A percentile compares a stretch with the other conserved stretches of the same genome.
Evolutionary conservation across 2,888 invertebrate genomes (phyloP).

Genomic region (Gerris lacustris): DNA sequence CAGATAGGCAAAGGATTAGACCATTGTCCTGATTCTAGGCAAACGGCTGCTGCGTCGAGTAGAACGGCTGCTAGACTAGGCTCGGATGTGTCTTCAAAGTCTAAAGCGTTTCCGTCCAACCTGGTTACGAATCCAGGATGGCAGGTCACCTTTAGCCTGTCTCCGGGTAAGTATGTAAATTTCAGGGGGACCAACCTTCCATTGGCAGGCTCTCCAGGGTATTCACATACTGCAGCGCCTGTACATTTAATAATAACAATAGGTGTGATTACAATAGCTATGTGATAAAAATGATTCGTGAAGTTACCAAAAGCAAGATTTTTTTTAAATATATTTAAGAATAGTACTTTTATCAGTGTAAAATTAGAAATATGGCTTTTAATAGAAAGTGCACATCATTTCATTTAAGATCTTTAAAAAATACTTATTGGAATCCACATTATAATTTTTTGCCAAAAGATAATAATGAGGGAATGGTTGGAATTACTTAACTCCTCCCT

Average conservation of each 20-base stretch:
- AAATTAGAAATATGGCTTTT: too few species aligned
- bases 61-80: conserved; percentile 52
- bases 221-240: conserved; percentile 62
- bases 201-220: conserved; percentile 58
- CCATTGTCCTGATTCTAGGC: conserved; percentile 52
- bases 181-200: conserved; percentile 57
- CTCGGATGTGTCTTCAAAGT: conserved; percentile 47
- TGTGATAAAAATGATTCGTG: too few species aligned
- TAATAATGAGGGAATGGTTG: too few species aligned
- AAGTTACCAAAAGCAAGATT: background rate
- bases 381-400: too few species aligned
- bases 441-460: too few species aligned
- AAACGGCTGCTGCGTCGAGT: conserved; percentile 40
- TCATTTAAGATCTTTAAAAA: too few species aligned
- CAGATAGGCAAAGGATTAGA: conserved; percentile 54
- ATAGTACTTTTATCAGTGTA: too few species aligned
- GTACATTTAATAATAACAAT: conserved; percentile 16
- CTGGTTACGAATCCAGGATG: conserved; percentile 52
- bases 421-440: too few species aligned
- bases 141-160: conserved; percentile 55
- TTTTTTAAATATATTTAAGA: background rate
- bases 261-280: background rate
- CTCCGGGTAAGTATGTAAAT: conserved; percentile 61
- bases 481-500: too few species aligned
- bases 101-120: conserved; percentile 39